Base-by-base conservation (phyloP, 35 echinoderm and acorn worm genomes). In the Antedon bifida region DNA sequence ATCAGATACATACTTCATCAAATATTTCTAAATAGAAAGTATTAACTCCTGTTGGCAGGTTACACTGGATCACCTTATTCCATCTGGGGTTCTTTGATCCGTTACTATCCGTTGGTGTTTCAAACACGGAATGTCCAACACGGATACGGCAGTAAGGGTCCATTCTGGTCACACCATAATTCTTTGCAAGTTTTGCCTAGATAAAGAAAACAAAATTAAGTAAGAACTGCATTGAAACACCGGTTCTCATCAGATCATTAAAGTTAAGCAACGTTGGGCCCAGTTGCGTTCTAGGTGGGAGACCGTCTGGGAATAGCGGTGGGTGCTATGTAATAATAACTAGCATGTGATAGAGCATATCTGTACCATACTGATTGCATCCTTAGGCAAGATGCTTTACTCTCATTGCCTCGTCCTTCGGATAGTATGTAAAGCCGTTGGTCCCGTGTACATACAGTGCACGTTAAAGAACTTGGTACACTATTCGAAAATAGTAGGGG, bases 21-120 rank as follows among this genome's bases (percentile, higher is more conserved):
- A 99, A 99, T 36, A 99, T 83, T 86, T 99, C 95, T 81, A 99
- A 74, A 83, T 99, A 88, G 33, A 99, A 83, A 0, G 95, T 79
- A 75, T 99, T 91, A 0, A 99, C 91, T 1, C 95, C 95, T 30
- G 88, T 91, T 36, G 78, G 84, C 26, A 99, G 35, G 39, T 92
- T 92, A 79, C 95, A 99, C 88, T 99, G 95, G 42, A 99, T 99
- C 12, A 91, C 92, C 64, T 99, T 99, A 77, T 99, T 99, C 95
- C 95, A 99, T 29, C 95, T 85, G 51, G 95, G 95, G 16, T 92
- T 99, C 79, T 99, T 99, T 26, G 95, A 89, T 5, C 95, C 95
- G 36, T 93, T 99, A 46, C 88, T 85, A 75, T 92, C 95, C 44
- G 95, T 99, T 26, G 95, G 95, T 1, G 95, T 99, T 51, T 99